phyloP scores from a whole-genome alignment of 1,140 invertebrate species.

The Bicyclus anynana region DNA sequence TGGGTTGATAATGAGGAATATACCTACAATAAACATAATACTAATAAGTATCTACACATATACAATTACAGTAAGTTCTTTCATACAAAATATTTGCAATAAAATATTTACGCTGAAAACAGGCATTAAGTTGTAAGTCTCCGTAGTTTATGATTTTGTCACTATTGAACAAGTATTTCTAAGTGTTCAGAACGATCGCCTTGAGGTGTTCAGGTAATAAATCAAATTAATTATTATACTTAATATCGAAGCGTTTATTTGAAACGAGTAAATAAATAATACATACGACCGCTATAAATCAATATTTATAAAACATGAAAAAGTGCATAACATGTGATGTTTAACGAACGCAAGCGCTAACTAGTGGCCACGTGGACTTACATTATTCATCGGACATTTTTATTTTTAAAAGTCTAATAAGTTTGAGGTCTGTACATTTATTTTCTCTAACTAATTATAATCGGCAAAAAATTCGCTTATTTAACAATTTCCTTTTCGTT shows the following conservation, averaged over 20 bases:
- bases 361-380: constrained; percentile 19
- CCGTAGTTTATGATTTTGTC: background rate
- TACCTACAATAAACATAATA: too few relatives aligned
- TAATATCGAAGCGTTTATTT: background rate
- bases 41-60: too few relatives aligned
- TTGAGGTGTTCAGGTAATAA: constrained; percentile 1
- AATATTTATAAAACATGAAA: constrained; percentile 9
- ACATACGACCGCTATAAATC: background rate
- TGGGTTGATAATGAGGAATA: too few relatives aligned
- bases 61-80: too few relatives aligned
- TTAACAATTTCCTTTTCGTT: too few relatives aligned
- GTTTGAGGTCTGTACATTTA: background rate
- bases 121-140: too few relatives aligned
- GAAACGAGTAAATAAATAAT: background rate
- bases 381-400: constrained; percentile 12
- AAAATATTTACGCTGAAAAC: too few relatives aligned
- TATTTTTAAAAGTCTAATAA: background rate
- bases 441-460: too few relatives aligned
- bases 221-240: background rate
- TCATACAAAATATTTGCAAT: too few relatives aligned
- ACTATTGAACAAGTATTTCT: too few relatives aligned
- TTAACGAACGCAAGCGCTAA: constrained; percentile 10
- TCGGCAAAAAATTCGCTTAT: too few relatives aligned
- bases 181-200: background rate
- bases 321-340: constrained; percentile 6